A percentile compares a stretch with the other conserved stretches of the same genome.
These are phyloP conservation scores for Tetramorium bicarinatum DNA, from an alignment of 2,888 invertebrate genomes.

Conservation along the genomic window DNA sequence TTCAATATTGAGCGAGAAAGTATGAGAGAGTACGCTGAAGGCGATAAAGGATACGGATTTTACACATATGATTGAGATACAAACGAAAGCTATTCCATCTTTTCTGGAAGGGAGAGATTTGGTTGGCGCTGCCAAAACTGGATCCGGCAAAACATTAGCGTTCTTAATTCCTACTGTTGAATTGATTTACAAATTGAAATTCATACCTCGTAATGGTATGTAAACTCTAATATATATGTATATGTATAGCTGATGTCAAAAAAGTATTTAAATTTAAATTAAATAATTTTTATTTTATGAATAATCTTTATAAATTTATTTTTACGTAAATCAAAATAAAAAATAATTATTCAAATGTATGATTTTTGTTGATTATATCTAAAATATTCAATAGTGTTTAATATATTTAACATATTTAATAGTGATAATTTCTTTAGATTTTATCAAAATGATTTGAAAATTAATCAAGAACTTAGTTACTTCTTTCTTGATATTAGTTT, in stretches of 20 bases:
- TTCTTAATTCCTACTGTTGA: slow-evolving; percentile 98
- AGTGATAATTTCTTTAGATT: not conserved
- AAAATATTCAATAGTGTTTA: not conserved
- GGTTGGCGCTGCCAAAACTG: slow-evolving; percentile 98
- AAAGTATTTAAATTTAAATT: no score
- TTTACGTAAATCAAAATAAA: no score
- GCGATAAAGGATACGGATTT: slow-evolving; percentile 97
- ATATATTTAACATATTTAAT: no score
- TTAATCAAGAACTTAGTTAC: not conserved
- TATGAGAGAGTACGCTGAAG: slow-evolving; percentile 94
- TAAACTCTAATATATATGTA: slow-evolving; percentile 21
- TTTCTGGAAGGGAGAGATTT: slow-evolving; percentile 97
- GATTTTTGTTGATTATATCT: not conserved
- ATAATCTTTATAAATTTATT: no score
- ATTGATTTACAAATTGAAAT: slow-evolving; percentile 95
- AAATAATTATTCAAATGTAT: not conserved
- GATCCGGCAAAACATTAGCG: slow-evolving; percentile 98
- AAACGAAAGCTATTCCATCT: slow-evolving; percentile 95
- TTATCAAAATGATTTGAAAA: not conserved
- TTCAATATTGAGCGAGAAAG: slow-evolving; percentile 88
- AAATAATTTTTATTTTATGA: no score
- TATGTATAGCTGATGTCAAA: not conserved
- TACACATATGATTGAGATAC: slow-evolving; percentile 97
- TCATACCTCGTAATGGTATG: slow-evolving; percentile 96
- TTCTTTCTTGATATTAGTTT: not conserved